Evolutionary conservation across 1,140 invertebrate species (phyloP).

Genomic region (Drosophila lowei): DNA sequence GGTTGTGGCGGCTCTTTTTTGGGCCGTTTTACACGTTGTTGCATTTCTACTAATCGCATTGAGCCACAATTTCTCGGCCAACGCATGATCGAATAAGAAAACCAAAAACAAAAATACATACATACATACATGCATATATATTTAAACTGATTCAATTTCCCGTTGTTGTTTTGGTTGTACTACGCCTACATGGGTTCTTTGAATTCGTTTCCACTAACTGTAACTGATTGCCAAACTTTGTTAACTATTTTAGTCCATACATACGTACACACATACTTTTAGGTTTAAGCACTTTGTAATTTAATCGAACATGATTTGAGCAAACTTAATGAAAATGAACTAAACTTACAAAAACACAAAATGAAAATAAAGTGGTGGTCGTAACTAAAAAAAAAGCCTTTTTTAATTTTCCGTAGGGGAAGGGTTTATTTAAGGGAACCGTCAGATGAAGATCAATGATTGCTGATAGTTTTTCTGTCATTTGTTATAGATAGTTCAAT

Average conservation of each 20-base stretch:
- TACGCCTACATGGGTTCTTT: slow-evolving; percentile 50
- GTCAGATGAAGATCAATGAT: too few relatives aligned
- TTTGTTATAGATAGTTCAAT: too few relatives aligned
- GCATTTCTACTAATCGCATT: slow-evolving; percentile 68
- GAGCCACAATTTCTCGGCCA: slow-evolving; percentile 13
- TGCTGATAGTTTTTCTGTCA: too few relatives aligned
- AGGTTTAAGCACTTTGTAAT: slow-evolving; percentile 77
- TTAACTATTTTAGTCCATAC: slow-evolving; percentile 81
- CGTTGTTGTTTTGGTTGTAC: slow-evolving; percentile 68
- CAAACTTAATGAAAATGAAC: slow-evolving; percentile 77
- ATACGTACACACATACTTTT: slow-evolving; percentile 70
- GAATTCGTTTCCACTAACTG: slow-evolving; percentile 64
- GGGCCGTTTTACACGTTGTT: slow-evolving; percentile 78
- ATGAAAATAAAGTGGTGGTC: slow-evolving; percentile 78
- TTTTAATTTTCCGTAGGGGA: too few relatives aligned
- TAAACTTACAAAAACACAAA: slow-evolving; percentile 71
- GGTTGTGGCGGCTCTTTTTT: slow-evolving; percentile 78
- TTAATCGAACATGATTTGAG: slow-evolving; percentile 79
- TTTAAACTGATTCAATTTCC: slow-evolving; percentile 66
- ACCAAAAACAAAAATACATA: slow-evolving; percentile 22
- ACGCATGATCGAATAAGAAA: slow-evolving; percentile 30
- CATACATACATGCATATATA: slow-evolving; percentile 9
- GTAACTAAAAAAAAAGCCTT: slow-evolving; percentile 45
- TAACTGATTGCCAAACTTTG: slow-evolving; percentile 69
- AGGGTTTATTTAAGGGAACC: too few relatives aligned